phyloP scores from a whole-genome alignment of 1,140 invertebrate genomes.

The Tetramorium simillimum region DNA sequence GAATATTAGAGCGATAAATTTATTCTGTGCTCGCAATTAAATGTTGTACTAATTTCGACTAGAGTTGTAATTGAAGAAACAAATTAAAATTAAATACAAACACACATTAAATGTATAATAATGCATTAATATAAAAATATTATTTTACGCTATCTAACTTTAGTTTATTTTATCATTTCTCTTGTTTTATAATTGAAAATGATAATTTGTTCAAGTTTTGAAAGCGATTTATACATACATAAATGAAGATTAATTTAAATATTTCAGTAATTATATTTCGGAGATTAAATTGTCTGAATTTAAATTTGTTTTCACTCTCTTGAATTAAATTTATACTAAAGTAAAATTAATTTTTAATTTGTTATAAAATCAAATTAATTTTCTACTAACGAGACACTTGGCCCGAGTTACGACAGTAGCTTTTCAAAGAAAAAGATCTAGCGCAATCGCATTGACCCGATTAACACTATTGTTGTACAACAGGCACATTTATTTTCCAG shows the following conservation, averaged over 20 bases:
- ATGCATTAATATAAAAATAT: background rate
- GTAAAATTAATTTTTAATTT: conserved; percentile 18
- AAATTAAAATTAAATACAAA: background rate
- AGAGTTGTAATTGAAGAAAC: background rate
- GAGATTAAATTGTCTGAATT: background rate
- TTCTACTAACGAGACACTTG: background rate
- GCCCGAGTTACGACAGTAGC: background rate
- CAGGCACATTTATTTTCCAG: background rate
- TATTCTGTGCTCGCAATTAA: background rate
- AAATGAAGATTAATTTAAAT: background rate
- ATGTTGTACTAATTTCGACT: background rate
- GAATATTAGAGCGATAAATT: background rate
- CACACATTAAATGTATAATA: background rate
- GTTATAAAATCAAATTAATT: background rate
- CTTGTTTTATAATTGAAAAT: background rate
- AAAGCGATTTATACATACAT: background rate
- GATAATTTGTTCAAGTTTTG: background rate
- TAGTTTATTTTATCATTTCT: background rate
- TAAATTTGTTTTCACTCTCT: too few relatives aligned
- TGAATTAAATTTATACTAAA: background rate
- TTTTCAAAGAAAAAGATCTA: background rate
- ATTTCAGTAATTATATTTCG: background rate
- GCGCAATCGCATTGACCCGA: background rate
- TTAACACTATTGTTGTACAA: conserved; percentile 12
- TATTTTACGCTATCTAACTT: background rate